Conservation (phyloP, 2,113 vertebrate species). For the Oreochromis aureus region DNA sequence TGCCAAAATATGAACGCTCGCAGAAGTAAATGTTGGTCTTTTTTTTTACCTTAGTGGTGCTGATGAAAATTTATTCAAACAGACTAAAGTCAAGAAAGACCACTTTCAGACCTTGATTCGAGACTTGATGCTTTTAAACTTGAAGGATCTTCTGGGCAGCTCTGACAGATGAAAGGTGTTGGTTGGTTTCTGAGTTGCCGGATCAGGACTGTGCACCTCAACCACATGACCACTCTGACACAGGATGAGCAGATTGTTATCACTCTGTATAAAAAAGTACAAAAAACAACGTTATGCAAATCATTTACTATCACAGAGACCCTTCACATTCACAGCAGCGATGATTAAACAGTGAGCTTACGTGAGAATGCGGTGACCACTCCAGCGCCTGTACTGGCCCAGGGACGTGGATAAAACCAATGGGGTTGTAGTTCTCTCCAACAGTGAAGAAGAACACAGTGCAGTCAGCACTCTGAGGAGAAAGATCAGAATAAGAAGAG, state of each 20-base stretch:
- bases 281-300: neutral
- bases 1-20: neutral
- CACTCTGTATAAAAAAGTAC: conserved; percentile 54
- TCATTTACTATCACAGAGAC: neutral
- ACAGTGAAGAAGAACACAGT: conserved; percentile 91
- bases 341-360: conserved; percentile 29
- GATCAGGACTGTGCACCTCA: conserved; percentile 73
- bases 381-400: conserved; percentile 81
- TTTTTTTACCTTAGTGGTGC: neutral
- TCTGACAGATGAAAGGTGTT: conserved; percentile 77
- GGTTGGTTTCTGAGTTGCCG: neutral
- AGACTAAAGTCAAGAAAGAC: neutral
- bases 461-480: conserved; percentile 82
- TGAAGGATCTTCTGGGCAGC: conserved; percentile 74
- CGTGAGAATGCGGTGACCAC: conserved; percentile 83
- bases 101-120: conserved; percentile 75
- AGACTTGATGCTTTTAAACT: conserved; percentile 88
- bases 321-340: neutral
- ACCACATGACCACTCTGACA: conserved; percentile 82
- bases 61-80: neutral
- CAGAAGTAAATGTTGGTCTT: neutral
- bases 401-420: conserved; percentile 86
- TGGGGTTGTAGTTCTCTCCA: conserved; percentile 75
- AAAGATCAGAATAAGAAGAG: neutral
- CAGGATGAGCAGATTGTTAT: conserved; percentile 78